These are phyloP conservation scores for Byasa hedistus DNA, from an alignment of 2,888 invertebrate genomes.

Conservation along the genomic window DNA sequence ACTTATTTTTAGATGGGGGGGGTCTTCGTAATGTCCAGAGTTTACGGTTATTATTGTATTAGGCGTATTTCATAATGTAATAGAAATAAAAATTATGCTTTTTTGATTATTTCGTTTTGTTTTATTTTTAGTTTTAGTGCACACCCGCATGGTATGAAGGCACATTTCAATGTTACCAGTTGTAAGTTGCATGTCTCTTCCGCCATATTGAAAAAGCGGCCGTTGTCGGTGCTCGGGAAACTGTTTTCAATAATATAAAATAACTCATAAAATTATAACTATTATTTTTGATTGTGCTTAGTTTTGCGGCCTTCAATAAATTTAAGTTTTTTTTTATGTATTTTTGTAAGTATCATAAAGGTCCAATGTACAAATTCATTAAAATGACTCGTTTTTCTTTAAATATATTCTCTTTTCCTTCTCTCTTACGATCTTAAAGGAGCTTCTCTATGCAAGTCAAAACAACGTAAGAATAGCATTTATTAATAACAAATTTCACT, in stretches of 20 bases:
- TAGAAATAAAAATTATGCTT: slow-evolving; percentile 71
- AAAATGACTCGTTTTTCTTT: slow-evolving; percentile 28
- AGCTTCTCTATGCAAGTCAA: slow-evolving; percentile 68
- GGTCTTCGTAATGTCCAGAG: slow-evolving; percentile 58
- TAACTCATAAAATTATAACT: neutral
- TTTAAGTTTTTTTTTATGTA: neutral
- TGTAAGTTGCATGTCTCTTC: slow-evolving; percentile 32
- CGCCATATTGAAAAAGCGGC: neutral
- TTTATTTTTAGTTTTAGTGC: slow-evolving; percentile 69
- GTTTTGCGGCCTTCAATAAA: neutral
- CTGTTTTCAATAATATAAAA: neutral
- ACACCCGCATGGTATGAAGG: slow-evolving; percentile 61
- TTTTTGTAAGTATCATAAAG: slow-evolving; percentile 42
- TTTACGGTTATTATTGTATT: slow-evolving; percentile 55
- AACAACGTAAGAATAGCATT: slow-evolving; percentile 61
- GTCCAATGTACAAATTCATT: slow-evolving; percentile 66
- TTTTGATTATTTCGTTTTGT: slow-evolving; percentile 58
- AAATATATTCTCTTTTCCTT: slow-evolving; percentile 43
- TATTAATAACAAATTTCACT: slow-evolving; percentile 42
- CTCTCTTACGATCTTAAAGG: slow-evolving; percentile 51
- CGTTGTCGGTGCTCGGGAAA: slow-evolving; percentile 2
- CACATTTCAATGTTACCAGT: slow-evolving; percentile 47
- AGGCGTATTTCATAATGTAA: slow-evolving; percentile 59
- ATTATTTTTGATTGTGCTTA: neutral
- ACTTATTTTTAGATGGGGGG: slow-evolving; percentile 61